Percentiles rank a stretch among this genome's conserved stretches.
These are phyloP conservation scores for Steatocranus sp. DNA, from an alignment of 2,797 vertebrate genomes.

Conservation along the genomic window DNA sequence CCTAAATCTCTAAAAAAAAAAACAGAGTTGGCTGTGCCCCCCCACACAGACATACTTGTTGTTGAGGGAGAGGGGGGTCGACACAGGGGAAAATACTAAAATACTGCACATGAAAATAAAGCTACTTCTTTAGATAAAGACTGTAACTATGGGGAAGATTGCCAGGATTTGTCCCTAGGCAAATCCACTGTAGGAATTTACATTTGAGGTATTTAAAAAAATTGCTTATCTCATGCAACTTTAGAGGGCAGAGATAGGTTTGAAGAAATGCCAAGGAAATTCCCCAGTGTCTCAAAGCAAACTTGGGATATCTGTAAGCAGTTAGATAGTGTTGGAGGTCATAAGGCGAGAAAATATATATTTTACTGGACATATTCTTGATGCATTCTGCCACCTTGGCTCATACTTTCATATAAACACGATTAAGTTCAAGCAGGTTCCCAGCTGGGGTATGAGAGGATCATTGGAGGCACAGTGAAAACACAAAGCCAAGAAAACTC, in stretches of 20 bases:
- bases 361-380: neutral
- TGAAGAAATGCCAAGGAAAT: neutral
- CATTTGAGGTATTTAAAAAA: constrained; percentile 13
- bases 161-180: neutral
- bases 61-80: neutral
- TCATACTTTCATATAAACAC: neutral
- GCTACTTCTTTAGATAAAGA: neutral
- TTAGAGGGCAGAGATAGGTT: neutral
- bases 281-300: neutral
- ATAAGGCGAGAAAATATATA: neutral
- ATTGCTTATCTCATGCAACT: neutral
- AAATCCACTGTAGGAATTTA: neutral
- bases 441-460: constrained; percentile 4
- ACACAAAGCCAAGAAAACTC: constrained; percentile 19
- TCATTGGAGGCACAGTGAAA: constrained; percentile 20
- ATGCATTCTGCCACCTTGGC: neutral
- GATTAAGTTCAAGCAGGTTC: neutral
- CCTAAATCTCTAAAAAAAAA: neutral
- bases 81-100: neutral
- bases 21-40: neutral
- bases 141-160: neutral
- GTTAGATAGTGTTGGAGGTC: neutral
- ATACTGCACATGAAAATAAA: neutral
- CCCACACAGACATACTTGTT: neutral
- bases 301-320: neutral